Conservation (phyloP, 2,888 invertebrate genomes). For the Drosophila subsilvestris region DNA sequence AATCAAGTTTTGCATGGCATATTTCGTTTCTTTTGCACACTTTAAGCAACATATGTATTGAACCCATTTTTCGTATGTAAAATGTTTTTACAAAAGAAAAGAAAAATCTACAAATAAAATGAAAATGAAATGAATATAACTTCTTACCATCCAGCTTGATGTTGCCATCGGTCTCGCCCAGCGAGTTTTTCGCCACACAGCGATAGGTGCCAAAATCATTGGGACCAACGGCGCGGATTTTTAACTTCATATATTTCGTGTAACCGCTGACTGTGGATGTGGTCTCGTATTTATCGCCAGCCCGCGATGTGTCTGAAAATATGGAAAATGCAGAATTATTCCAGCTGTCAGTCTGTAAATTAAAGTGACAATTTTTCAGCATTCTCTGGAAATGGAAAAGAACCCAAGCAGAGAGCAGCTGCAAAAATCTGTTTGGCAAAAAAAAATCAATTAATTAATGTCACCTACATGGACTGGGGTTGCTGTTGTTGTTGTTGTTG, state of each 20-base stretch:
- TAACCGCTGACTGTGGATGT: constrained; percentile 93
- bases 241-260: constrained; percentile 95
- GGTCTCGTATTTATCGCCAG: constrained; percentile 95
- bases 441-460: constrained; percentile 79
- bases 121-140: background rate
- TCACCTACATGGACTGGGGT: constrained; percentile 62
- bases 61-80: background rate
- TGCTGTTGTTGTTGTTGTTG: background rate
- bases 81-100: background rate
- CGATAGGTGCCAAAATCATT: constrained; percentile 95
- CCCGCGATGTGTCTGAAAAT: constrained; percentile 86
- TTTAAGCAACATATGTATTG: background rate
- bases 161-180: constrained; percentile 94
- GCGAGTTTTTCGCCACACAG: constrained; percentile 95
- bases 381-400: background rate
- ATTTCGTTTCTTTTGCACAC: background rate
- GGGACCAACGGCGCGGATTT: constrained; percentile 91
- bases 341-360: background rate
- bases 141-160: constrained; percentile 94
- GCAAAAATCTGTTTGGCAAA: constrained; percentile 17
- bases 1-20: background rate
- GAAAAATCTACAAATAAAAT: constrained; percentile 2
- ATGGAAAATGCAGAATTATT: constrained; percentile 2
- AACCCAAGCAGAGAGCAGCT: background rate
- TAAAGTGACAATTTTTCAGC: constrained; percentile 33